phyloP scores from a whole-genome alignment of 2,113 vertebrate genomes.

The Phrynosoma blainvillii region DNA sequence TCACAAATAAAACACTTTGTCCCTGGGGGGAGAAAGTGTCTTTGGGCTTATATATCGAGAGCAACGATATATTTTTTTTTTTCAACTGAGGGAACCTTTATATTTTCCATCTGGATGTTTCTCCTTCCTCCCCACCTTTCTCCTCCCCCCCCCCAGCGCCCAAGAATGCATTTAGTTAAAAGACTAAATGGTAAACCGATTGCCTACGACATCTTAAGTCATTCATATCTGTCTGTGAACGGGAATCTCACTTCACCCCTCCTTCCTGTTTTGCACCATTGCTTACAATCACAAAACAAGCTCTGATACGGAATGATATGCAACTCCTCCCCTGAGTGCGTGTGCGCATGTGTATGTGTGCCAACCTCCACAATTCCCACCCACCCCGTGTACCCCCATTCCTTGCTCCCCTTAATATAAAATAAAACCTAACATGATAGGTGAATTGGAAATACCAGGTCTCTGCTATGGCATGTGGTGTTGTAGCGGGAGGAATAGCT shows the following conservation, averaged over 20 bases:
- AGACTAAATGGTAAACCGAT: slow-evolving; percentile 53
- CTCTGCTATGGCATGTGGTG: background rate
- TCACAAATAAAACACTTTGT: slow-evolving; percentile 63
- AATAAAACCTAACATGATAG: slow-evolving; percentile 34
- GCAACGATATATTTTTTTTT: slow-evolving; percentile 55
- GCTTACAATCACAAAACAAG: slow-evolving; percentile 24
- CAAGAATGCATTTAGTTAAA: slow-evolving; percentile 46
- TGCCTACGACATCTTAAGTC: slow-evolving; percentile 45
- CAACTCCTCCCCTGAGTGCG: slow-evolving; percentile 17
- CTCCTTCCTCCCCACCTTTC: background rate
- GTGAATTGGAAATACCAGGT: slow-evolving; percentile 24
- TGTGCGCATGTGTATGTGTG: background rate
- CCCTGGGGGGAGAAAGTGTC: slow-evolving; percentile 58
- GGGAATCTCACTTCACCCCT: slow-evolving; percentile 52
- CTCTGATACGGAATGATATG: slow-evolving; percentile 14
- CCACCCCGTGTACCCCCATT: no score
- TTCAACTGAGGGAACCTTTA: slow-evolving; percentile 37
- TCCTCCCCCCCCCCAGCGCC: slow-evolving; percentile 29
- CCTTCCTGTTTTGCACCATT: slow-evolving; percentile 39
- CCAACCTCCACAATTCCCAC: background rate
- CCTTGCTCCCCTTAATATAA: slow-evolving; percentile 32
- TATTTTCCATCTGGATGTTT: slow-evolving; percentile 52
- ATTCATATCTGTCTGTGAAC: slow-evolving; percentile 34
- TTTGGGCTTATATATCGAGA: slow-evolving; percentile 41
- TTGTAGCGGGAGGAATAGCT: slow-evolving; percentile 21